These are phyloP conservation scores for Motacilla tschutschensis DNA, from an alignment of 2,113 vertebrate genomes.

Conservation along the genomic window DNA sequence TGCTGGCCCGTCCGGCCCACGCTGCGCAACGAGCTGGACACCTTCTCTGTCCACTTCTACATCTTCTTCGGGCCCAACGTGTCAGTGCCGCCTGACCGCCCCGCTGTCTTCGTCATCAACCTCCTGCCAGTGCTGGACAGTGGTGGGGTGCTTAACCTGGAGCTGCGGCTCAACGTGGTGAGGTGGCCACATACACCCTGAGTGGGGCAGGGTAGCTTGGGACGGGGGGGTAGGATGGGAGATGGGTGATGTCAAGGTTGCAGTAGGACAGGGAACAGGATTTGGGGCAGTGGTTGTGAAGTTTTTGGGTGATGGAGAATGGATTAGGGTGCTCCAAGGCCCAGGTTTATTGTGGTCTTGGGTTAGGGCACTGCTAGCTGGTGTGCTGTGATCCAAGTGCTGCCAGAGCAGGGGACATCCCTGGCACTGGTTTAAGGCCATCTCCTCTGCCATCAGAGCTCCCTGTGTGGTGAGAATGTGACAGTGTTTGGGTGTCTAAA, in stretches of 20 bases:
- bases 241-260: background rate
- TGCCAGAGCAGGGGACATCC: background rate
- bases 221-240: background rate
- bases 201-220: background rate
- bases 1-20: constrained; percentile 96
- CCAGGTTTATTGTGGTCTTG: background rate
- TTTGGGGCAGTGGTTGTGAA: background rate
- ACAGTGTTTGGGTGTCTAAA: constrained; percentile 94
- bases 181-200: background rate
- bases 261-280: background rate
- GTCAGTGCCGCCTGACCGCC: constrained; percentile 85
- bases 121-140: constrained; percentile 95
- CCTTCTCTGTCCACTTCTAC: constrained; percentile 98
- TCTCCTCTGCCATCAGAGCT: constrained; percentile 74
- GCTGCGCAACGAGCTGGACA: constrained; percentile 94
- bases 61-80: constrained; percentile 97
- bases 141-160: constrained; percentile 92
- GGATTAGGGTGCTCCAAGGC: background rate
- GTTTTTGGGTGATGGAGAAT: background rate
- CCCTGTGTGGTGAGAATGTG: constrained; percentile 85
- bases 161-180: constrained; percentile 93
- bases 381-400: background rate
- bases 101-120: constrained; percentile 90
- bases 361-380: background rate
- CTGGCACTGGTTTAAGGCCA: background rate